A percentile compares a stretch with the other conserved stretches of the same genome.
Evolutionary conservation across 1,140 invertebrate genomes (phyloP).

Genomic region (Sycobia sp.): DNA sequence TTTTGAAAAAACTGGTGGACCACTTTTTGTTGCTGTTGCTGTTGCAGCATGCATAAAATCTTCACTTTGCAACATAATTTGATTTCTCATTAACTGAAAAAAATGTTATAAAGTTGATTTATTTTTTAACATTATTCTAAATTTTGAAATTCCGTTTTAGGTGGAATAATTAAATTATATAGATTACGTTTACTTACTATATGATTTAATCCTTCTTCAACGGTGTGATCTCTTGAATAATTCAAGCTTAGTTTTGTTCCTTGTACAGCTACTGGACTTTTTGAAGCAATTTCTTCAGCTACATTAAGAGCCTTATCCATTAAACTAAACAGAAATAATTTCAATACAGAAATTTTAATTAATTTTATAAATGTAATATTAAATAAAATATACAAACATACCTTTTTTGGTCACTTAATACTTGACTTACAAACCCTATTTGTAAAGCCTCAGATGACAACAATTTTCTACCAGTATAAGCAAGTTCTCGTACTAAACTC

Average conservation of each 20-base stretch:
- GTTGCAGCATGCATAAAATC: conserved; percentile 83
- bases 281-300: conserved; percentile 81
- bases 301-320: conserved; percentile 73
- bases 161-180: conserved; percentile 40
- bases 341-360: conserved; percentile 1
- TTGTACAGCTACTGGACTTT: conserved; percentile 94
- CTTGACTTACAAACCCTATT: conserved; percentile 76
- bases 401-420: conserved; percentile 75
- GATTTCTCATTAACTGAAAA: conserved; percentile 79
- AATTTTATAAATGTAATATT: conserved; percentile 4
- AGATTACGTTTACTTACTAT: conserved; percentile 66
- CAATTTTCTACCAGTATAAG: conserved; percentile 85
- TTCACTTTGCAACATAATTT: conserved; percentile 87
- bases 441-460: conserved; percentile 77
- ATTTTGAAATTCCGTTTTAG: no score
- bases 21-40: conserved; percentile 74
- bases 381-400: no score
- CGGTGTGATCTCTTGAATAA: conserved; percentile 86
- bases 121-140: conserved; percentile 29
- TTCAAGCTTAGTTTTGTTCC: conserved; percentile 82
- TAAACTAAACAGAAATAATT: conserved; percentile 62
- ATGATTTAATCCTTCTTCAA: conserved; percentile 84
- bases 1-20: conserved; percentile 72
- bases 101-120: conserved; percentile 36
- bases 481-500: conserved; percentile 85